Evolutionary conservation across 1,140 invertebrate species (phyloP).

Genomic region (Condylostylus longicornis): DNA sequence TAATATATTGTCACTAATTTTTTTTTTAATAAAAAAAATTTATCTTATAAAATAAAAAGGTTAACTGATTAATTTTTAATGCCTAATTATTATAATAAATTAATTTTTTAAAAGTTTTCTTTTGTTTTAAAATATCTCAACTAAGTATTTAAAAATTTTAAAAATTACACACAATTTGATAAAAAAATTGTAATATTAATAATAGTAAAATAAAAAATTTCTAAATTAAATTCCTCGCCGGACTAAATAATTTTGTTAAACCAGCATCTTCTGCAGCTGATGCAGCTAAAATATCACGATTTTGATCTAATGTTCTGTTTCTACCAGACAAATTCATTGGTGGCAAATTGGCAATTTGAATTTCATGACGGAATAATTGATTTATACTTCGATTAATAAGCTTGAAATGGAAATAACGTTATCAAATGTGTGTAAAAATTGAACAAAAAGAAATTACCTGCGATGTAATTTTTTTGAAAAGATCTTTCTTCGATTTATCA

Average conservation of each 20-base stretch:
- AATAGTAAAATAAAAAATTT: constrained; percentile 1
- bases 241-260: constrained; percentile 16
- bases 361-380: constrained; percentile 72
- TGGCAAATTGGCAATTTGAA: constrained; percentile 68
- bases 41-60: no score
- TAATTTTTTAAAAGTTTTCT: no score
- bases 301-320: neutral
- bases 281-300: constrained; percentile 22
- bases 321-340: constrained; percentile 37
- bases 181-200: no score
- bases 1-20: no score
- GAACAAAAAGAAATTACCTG: constrained; percentile 24
- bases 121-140: no score
- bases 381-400: constrained; percentile 65
- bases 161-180: no score
- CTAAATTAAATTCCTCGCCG: constrained; percentile 1
- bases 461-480: constrained; percentile 75
- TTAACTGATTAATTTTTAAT: no score
- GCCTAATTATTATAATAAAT: no score
- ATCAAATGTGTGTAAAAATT: neutral
- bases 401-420: constrained; percentile 33
- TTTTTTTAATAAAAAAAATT: no score
- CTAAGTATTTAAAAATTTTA: no score
- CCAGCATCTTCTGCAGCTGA: constrained; percentile 23
- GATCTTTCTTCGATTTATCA: constrained; percentile 77